phyloP scores from a whole-genome alignment of 2,888 invertebrate species.

The Timandra comae region DNA sequence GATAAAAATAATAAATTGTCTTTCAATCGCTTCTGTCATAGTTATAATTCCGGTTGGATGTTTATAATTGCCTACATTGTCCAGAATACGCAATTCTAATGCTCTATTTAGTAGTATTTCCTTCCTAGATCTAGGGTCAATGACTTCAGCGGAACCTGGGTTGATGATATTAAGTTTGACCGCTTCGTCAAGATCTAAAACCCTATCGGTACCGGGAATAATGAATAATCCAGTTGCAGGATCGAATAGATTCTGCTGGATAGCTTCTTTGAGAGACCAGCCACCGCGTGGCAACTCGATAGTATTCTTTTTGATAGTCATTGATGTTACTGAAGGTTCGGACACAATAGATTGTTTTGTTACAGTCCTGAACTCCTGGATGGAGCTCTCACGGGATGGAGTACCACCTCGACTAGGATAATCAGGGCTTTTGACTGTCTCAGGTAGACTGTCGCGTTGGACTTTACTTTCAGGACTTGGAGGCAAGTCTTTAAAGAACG shows the following conservation, averaged over 20 bases:
- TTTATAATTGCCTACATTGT: slow-evolving; percentile 86
- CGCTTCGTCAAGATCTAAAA: slow-evolving; percentile 91
- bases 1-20: slow-evolving; percentile 79
- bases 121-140: slow-evolving; percentile 85
- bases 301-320: slow-evolving; percentile 80
- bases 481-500: slow-evolving; percentile 66
- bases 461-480: slow-evolving; percentile 67
- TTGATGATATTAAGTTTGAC: slow-evolving; percentile 90
- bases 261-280: slow-evolving; percentile 89
- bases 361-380: slow-evolving; percentile 53
- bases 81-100: slow-evolving; percentile 86
- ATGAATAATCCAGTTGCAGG: slow-evolving; percentile 88
- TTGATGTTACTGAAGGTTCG: slow-evolving; percentile 67
- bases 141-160: slow-evolving; percentile 86
- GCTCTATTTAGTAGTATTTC: slow-evolving; percentile 82
- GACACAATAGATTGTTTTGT: slow-evolving; percentile 58
- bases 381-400: slow-evolving; percentile 34
- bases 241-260: slow-evolving; percentile 88
- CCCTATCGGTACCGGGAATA: slow-evolving; percentile 90
- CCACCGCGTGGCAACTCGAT: slow-evolving; percentile 90
- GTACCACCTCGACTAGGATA: slow-evolving; percentile 41
- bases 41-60: slow-evolving; percentile 72
- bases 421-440: slow-evolving; percentile 77
- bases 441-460: slow-evolving; percentile 70
- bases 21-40: slow-evolving; percentile 85